Evolutionary conservation across 2,888 invertebrate genomes (phyloP), one percentile per base, ranked within the genome.

Genomic region (Meliscaeva auricollis): DNA sequence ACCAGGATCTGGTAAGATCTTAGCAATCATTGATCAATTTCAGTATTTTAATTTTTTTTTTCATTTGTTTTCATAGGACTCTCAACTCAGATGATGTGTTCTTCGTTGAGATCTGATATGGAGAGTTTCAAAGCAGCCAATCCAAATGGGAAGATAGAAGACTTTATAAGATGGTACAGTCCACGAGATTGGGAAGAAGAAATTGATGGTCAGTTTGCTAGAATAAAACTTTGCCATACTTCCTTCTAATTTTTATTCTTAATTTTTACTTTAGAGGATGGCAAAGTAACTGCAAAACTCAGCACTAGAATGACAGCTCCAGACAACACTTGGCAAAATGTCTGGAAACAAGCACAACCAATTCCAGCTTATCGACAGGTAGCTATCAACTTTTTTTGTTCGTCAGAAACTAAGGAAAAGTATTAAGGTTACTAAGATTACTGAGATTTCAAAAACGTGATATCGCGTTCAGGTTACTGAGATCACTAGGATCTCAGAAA

Each of bases 71-170:
- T n/a, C n/a, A n/a, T 15, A 96, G 9, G 97, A 90, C 94, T 98
- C 87, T 94, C 98, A 75, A 97, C 98, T 0, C 95, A 96, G 90
- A 96, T 99, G 94, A 99, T 99, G 96, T 91, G 98, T 91, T 98
- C 98, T 0, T 97, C 98, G 0, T 93, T 99, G 13, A 93, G 97
- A 1, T 98, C 99, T 0, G 99, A 99, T 90, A 99, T 99, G 98
- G 98, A 99, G 91, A 97, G 99, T 0, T 99, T 99, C 92, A 99
- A 99, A 93, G 98, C 99, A 1, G 99, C 99, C 3, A 99, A 99
- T 93, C 99, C 99, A 0, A 96, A 96, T 4, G 95, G 96, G 8
- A 94, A 95, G 73, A 93, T 99, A 62, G 98, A 97, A 90, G 99
- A 99, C 91, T 99, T 99, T 90, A 98, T 99, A 78, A 94, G 97